phyloP scores from a whole-genome alignment of 2,888 invertebrate genomes.

The Antheraea assamensis region DNA sequence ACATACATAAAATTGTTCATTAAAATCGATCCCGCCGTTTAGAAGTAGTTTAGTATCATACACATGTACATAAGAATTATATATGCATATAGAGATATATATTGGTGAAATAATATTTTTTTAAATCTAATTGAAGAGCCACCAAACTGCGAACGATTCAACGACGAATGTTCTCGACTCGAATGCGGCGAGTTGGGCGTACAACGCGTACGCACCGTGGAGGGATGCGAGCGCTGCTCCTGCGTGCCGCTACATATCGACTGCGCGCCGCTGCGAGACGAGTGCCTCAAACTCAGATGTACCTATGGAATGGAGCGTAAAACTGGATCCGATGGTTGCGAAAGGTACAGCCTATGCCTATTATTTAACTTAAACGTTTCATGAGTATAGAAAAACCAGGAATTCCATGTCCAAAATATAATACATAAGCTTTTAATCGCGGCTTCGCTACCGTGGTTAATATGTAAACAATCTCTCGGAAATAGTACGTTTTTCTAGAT shows the following conservation, averaged over 20 bases:
- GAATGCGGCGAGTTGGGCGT: constrained; percentile 87
- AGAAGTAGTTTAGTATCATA: too few species aligned
- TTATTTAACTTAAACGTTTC: not conserved
- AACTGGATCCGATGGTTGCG: constrained; percentile 52
- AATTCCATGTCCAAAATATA: too few species aligned
- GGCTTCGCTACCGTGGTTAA: too few species aligned
- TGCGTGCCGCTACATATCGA: constrained; percentile 60
- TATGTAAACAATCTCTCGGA: too few species aligned
- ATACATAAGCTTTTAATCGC: too few species aligned
- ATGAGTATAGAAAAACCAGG: not conserved
- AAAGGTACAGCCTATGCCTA: constrained; percentile 41
- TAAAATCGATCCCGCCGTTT: too few species aligned
- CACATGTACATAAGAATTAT: too few species aligned
- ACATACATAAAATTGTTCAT: too few species aligned
- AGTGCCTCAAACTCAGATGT: constrained; percentile 85
- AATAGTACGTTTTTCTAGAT: too few species aligned
- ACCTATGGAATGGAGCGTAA: constrained; percentile 85
- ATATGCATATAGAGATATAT: too few species aligned
- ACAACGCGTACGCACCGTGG: constrained; percentile 70
- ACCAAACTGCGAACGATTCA: constrained; percentile 40
- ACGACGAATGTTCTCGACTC: constrained; percentile 83
- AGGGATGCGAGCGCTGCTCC: constrained; percentile 86
- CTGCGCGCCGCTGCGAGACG: constrained; percentile 81
- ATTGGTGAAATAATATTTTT: too few species aligned
- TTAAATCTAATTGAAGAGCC: constrained; percentile 4